These are phyloP conservation scores for Oxyteleia sp. DNA, from an alignment of 2,888 invertebrate species.

Conservation along the genomic window DNA sequence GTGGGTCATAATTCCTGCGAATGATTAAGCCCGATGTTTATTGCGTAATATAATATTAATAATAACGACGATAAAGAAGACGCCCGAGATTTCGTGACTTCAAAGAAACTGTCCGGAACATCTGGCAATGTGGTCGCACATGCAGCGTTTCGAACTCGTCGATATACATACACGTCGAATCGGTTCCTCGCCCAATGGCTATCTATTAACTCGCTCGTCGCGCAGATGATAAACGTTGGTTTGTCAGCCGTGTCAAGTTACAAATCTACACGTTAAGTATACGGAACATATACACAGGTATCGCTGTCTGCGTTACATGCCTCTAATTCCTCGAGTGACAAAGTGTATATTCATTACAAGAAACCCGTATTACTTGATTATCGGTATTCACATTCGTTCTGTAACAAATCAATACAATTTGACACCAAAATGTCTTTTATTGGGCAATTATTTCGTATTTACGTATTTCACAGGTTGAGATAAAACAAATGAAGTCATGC, in stretches of 20 bases:
- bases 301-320: slow-evolving; percentile 32
- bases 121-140: slow-evolving; percentile 5
- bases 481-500: too few species aligned
- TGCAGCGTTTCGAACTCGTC: slow-evolving; percentile 23
- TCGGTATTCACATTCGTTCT: too few species aligned
- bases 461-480: too few species aligned
- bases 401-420: too few species aligned
- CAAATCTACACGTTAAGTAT: slow-evolving; percentile 44
- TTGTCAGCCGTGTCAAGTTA: slow-evolving; percentile 41
- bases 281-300: slow-evolving; percentile 29
- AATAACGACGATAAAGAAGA: neutral
- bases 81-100: neutral
- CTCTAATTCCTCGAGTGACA: slow-evolving; percentile 36
- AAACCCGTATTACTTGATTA: too few species aligned
- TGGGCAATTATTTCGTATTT: too few species aligned
- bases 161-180: slow-evolving; percentile 35
- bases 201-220: slow-evolving; percentile 50
- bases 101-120: slow-evolving; percentile 24
- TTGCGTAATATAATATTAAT: neutral
- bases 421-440: too few species aligned
- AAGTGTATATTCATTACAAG: slow-evolving; percentile 22
- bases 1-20: neutral
- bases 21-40: slow-evolving; percentile 3
- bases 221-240: slow-evolving; percentile 43
- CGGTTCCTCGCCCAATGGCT: slow-evolving; percentile 42